Evolutionary conservation across 1,140 invertebrate genomes (phyloP).

Genomic region (Capitella teleta): DNA sequence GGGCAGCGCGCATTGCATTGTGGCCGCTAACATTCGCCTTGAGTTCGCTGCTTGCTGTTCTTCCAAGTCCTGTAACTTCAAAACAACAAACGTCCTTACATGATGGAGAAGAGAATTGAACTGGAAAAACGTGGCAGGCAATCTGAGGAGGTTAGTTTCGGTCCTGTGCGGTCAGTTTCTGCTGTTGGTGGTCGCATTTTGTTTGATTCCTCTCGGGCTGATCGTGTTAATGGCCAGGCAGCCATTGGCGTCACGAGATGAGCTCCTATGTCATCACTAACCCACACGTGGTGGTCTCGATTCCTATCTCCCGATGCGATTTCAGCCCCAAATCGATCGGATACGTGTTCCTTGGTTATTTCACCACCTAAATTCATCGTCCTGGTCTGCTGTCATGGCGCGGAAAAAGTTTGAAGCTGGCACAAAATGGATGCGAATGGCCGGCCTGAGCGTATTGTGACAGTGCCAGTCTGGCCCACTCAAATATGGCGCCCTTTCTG

Average conservation of each 20-base stretch:
- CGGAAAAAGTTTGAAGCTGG: neutral
- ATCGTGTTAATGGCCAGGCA: neutral
- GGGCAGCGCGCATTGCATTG: slow-evolving; percentile 1
- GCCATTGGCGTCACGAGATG: neutral
- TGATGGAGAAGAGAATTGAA: slow-evolving; percentile 87
- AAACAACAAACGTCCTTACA: slow-evolving; percentile 42
- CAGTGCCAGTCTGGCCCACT: neutral
- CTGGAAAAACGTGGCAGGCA: slow-evolving; percentile 73
- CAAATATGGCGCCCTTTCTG: slow-evolving; percentile 7
- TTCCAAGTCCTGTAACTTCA: neutral
- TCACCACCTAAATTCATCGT: neutral
- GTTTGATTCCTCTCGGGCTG: neutral
- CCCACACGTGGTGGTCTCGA: neutral
- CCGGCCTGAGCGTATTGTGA: no score
- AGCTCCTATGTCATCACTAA: no score
- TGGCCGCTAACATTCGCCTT: slow-evolving; percentile 3
- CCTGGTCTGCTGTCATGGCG: neutral
- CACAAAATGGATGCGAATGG: neutral
- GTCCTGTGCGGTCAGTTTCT: neutral
- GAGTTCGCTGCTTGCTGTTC: slow-evolving; percentile 1
- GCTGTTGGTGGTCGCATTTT: neutral
- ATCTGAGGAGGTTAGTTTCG: slow-evolving; percentile 62
- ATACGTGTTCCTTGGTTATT: neutral
- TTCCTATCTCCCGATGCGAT: neutral
- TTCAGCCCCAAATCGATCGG: neutral